Conservation (phyloP, 1,140 invertebrate species). For the Trachelipus rathkii region DNA sequence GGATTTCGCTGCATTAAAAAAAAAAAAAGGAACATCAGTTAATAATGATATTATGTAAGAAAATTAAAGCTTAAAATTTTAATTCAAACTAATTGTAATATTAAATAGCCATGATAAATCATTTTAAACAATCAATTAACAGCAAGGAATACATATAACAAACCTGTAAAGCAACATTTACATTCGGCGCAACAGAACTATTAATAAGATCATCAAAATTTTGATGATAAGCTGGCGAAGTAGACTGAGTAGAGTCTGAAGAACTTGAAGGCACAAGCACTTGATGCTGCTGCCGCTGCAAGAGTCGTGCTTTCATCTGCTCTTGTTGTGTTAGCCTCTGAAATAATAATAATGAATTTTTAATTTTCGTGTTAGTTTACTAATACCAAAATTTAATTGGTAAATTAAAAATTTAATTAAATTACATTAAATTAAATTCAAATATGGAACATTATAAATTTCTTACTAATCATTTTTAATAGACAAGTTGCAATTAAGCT, state of each 20-base stretch:
- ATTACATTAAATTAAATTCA: too few relatives aligned
- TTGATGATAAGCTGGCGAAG: not conserved
- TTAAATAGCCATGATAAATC: too few relatives aligned
- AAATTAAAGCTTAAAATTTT: too few relatives aligned
- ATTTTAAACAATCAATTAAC: too few relatives aligned
- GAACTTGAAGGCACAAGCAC: constrained; percentile 3
- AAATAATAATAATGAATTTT: not conserved
- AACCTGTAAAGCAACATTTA: constrained; percentile 1
- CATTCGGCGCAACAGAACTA: not conserved
- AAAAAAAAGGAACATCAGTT: not conserved
- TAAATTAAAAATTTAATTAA: too few relatives aligned
- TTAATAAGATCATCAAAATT: not conserved
- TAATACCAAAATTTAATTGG: too few relatives aligned
- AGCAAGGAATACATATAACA: not conserved
- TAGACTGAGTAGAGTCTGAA: not conserved
- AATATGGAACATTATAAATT: too few relatives aligned
- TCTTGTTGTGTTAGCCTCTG: not conserved
- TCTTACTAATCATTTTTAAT: too few relatives aligned
- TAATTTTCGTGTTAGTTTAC: too few relatives aligned
- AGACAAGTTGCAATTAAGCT: not conserved
- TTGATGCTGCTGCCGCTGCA: constrained; percentile 1
- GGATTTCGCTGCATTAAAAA: not conserved
- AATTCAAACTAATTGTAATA: too few relatives aligned
- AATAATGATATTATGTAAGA: not conserved
- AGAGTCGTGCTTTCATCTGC: not conserved